phyloP scores from a whole-genome alignment of 2,113 vertebrate species.

The Actenoides lindsayi region DNA sequence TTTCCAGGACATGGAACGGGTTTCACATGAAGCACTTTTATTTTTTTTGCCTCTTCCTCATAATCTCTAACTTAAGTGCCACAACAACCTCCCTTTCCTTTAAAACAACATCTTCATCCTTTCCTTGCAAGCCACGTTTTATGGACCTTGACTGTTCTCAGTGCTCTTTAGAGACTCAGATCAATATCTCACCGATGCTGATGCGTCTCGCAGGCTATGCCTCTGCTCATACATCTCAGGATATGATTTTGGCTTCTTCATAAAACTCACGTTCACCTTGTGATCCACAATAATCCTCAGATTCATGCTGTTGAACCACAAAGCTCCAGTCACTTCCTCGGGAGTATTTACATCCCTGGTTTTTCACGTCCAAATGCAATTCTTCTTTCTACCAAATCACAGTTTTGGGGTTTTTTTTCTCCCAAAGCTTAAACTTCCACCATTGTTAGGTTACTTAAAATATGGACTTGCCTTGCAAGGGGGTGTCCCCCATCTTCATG shows the following conservation, averaged over 20 bases:
- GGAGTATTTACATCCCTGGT: neutral
- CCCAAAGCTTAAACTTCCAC: neutral
- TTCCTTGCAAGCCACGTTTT: neutral
- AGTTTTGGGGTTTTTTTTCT: no score
- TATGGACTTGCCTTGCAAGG: neutral
- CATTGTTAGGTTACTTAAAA: neutral
- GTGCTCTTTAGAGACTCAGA: neutral
- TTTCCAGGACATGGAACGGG: neutral
- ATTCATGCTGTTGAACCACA: neutral
- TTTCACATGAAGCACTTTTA: neutral
- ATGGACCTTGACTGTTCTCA: neutral
- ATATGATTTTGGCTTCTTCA: neutral
- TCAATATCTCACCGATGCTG: neutral
- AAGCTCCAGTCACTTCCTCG: neutral
- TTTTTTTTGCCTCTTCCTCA: neutral
- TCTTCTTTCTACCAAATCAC: neutral
- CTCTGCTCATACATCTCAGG: neutral
- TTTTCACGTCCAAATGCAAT: neutral
- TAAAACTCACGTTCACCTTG: neutral
- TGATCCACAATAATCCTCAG: conserved; percentile 5
- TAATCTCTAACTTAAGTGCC: neutral
- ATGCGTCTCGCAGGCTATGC: neutral
- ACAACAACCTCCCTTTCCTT: neutral
- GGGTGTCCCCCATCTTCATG: neutral
- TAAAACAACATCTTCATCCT: neutral